Conservation (phyloP, 2,113 vertebrate genomes). For the Pedionomus torquatus region DNA sequence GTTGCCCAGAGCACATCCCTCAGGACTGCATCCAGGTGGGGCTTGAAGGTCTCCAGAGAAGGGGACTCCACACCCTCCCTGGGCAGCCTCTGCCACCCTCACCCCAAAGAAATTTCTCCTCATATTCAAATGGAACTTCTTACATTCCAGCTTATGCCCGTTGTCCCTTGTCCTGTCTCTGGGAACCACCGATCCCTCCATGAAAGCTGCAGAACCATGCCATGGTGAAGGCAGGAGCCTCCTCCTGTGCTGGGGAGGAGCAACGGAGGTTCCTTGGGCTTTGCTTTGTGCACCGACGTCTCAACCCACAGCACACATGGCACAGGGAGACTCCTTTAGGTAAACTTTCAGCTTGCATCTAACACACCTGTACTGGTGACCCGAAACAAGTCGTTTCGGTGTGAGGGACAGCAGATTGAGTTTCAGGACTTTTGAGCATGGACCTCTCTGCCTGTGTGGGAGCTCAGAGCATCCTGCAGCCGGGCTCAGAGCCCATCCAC, state of each 20-base stretch:
- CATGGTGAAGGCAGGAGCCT: background rate
- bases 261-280: background rate
- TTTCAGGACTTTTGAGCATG: background rate
- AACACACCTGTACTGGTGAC: background rate
- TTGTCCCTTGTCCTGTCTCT: too few species aligned
- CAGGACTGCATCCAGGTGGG: too few species aligned
- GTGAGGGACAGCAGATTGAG: background rate
- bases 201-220: background rate
- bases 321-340: fast-evolving
- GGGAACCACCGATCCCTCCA: background rate
- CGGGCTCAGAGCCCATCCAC: fast-evolving
- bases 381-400: background rate
- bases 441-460: background rate
- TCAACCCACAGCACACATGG: fast-evolving
- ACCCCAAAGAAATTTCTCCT: too few species aligned
- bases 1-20: too few species aligned
- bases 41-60: too few species aligned
- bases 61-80: too few species aligned
- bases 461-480: background rate
- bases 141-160: too few species aligned
- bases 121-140: too few species aligned
- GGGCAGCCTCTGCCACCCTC: too few species aligned
- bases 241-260: background rate
- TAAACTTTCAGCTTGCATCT: background rate
- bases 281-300: background rate